Conservation (phyloP, 1,140 invertebrate genomes). For the Drosophila miranda region DNA sequence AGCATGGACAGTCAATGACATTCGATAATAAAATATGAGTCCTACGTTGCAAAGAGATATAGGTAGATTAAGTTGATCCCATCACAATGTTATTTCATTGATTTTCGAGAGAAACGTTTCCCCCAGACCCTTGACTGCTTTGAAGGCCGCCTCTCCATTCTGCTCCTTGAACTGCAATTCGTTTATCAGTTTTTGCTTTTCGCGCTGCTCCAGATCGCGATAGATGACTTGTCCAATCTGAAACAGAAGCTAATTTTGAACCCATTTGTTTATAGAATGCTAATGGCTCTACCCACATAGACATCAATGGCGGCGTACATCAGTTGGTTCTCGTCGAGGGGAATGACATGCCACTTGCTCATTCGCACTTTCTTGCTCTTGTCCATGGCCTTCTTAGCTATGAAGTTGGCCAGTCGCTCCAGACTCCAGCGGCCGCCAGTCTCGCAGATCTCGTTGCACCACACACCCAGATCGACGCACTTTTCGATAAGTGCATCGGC, state of each 20-base stretch:
- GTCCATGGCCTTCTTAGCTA: constrained; percentile 83
- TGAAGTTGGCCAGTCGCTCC: constrained; percentile 84
- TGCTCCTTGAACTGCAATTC: constrained; percentile 69
- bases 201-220: constrained; percentile 60
- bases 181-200: constrained; percentile 59
- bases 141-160: constrained; percentile 74
- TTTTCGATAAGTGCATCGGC: constrained; percentile 84
- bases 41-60: background rate
- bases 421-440: constrained; percentile 85
- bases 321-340: constrained; percentile 84
- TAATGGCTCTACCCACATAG: constrained; percentile 83
- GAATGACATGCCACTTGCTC: constrained; percentile 86
- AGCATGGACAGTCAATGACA: background rate
- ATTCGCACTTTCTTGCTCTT: constrained; percentile 85
- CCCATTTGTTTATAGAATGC: background rate
- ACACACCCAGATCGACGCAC: constrained; percentile 85
- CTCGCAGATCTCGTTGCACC: constrained; percentile 84
- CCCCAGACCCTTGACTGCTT: constrained; percentile 68
- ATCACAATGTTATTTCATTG: constrained; percentile 50
- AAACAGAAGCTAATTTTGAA: background rate
- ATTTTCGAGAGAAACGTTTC: constrained; percentile 61
- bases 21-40: background rate
- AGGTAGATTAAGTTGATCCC: no score
- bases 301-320: constrained; percentile 87
- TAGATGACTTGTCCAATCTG: constrained; percentile 81